Evolutionary conservation across 2,113 vertebrate species (phyloP), one percentile per base, ranked within the genome.

Genomic region (Dasyornis broadbenti): DNA sequence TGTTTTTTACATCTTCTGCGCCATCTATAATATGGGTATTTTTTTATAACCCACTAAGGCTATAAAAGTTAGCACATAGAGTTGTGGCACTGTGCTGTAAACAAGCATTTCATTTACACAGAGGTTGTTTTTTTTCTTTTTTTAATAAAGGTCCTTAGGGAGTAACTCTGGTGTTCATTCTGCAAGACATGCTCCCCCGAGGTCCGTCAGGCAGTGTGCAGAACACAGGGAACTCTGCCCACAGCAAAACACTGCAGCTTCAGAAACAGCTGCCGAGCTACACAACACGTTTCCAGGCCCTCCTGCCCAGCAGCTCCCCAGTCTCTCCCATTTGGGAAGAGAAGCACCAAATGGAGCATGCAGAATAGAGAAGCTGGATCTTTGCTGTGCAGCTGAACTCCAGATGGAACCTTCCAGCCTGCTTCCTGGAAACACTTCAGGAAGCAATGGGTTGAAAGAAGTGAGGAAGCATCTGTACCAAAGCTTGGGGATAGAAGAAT

Each of bases 221-320:
- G 69, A 66, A 50, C 18, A 2, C 11, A 11, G 30, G 31, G 22
- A 90, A 15, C 28, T 68, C 79, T 90, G 79, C 82, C 76, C 5
- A 0, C 0, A 10, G 75, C 6, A 0, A 80, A 94, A 61, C 0
- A 1, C 40, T 0, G 0, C 77, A 23, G 65, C 70, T 79, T 91
- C 73, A 57, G 66, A 30, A 89, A 52, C 69, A 81, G 82, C 86
- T 92, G 73, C 77, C 0, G 4, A 89, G 40, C 16, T 92, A 80
- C 56, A 37, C 69, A 40, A 13, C 22, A 16, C 1, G 0, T 91
- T 89, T 64, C 61, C 84, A 84, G 77, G 26, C 31, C 40, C 39
- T 59, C 79, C 75, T 80, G 68, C 84, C 73, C 92, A 79, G 54
- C 61, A 85, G 73, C 44, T 79, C 39, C 82, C 57, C 61, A 35